phyloP scores from a whole-genome alignment of 2,888 invertebrate species.

The Desoria tigrina region DNA sequence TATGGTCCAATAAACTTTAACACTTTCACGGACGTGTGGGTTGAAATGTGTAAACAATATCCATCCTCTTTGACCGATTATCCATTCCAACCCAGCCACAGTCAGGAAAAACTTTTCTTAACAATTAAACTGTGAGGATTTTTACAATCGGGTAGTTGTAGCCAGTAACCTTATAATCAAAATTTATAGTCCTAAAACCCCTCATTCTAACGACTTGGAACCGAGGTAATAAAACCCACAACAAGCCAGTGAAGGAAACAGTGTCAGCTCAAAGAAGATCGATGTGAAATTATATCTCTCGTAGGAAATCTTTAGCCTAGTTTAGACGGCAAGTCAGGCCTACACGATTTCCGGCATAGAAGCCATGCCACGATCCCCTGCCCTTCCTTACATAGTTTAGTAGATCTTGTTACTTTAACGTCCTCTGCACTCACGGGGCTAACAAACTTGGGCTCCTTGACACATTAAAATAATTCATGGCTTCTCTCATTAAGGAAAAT shows the following conservation, averaged over 20 bases:
- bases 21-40: too few relatives aligned
- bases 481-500: too few relatives aligned
- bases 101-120: too few relatives aligned
- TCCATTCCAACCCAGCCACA: too few relatives aligned
- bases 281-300: constrained; percentile 37
- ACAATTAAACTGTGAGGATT: constrained; percentile 19
- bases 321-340: not conserved
- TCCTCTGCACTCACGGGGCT: too few relatives aligned
- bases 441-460: too few relatives aligned
- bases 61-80: too few relatives aligned
- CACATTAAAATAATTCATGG: too few relatives aligned
- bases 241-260: constrained; percentile 13
- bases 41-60: too few relatives aligned
- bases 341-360: not conserved
- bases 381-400: too few relatives aligned
- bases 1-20: too few relatives aligned
- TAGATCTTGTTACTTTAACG: too few relatives aligned
- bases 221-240: constrained; percentile 15
- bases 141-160: constrained; percentile 9
- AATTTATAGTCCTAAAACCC: constrained; percentile 1
- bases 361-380: not conserved
- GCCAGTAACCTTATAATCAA: constrained; percentile 17
- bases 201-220: not conserved
- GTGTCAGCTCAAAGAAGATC: constrained; percentile 31
- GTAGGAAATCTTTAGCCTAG: constrained; percentile 27